These are phyloP conservation scores for Halichoerus grypus DNA, from an alignment of 2,113 vertebrate genomes.

Conservation along the genomic window DNA sequence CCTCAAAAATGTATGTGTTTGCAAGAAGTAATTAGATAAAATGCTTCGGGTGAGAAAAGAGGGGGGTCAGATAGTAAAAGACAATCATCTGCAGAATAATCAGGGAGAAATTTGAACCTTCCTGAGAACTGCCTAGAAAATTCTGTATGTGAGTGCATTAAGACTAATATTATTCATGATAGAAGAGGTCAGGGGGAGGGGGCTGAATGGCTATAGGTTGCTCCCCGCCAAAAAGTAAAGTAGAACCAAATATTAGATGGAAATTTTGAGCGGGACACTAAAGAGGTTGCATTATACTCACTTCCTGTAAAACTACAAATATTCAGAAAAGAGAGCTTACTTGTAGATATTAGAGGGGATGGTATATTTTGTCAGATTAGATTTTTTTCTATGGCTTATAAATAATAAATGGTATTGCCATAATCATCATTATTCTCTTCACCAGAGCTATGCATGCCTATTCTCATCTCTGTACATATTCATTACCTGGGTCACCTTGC, in stretches of 20 bases:
- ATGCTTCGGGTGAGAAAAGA: neutral
- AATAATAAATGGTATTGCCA: neutral
- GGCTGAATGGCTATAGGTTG: neutral
- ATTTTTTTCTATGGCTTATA: neutral
- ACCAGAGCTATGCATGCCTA: neutral
- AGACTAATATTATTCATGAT: neutral
- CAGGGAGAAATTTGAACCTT: neutral
- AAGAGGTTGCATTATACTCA: neutral
- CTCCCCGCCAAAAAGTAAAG: neutral
- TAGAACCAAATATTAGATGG: neutral
- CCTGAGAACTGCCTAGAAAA: neutral
- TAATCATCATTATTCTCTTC: neutral
- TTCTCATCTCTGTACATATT: neutral
- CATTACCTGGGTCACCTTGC: slow-evolving; percentile 4
- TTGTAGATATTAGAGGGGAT: neutral
- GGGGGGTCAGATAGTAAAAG: neutral
- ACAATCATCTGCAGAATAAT: neutral
- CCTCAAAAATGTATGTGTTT: neutral
- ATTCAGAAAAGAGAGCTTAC: neutral
- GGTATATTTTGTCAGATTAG: neutral
- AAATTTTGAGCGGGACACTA: neutral
- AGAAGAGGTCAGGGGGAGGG: neutral
- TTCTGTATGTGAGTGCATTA: neutral
- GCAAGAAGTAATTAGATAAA: neutral
- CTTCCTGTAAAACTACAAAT: neutral